phyloP scores from a whole-genome alignment of 2,888 invertebrate genomes.

The Nomada hirtipes region DNA sequence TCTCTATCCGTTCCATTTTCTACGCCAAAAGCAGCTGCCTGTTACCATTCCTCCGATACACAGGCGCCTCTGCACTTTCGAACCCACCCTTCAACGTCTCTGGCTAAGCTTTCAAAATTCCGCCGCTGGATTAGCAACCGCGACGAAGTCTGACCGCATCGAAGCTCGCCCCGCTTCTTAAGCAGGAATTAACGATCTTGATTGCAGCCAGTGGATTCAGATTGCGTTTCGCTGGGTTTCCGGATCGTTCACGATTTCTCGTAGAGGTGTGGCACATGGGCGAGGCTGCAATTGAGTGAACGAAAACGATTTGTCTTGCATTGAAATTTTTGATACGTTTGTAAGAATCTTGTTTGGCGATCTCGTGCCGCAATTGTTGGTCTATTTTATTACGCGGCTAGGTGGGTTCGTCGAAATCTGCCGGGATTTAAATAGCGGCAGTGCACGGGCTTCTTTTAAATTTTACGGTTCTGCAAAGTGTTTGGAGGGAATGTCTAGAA shows the following conservation, averaged over 20 bases:
- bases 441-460: background rate
- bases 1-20: slow-evolving; percentile 11
- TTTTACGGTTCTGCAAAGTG: background rate
- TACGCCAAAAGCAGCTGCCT: background rate
- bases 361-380: background rate
- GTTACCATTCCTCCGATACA: slow-evolving; percentile 50
- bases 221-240: slow-evolving; percentile 3
- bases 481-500: background rate
- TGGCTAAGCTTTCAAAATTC: slow-evolving; percentile 45
- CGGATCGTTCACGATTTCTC: background rate
- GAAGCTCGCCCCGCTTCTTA: slow-evolving; percentile 32
- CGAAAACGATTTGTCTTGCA: too few relatives aligned
- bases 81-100: slow-evolving; percentile 31
- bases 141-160: slow-evolving; percentile 36
- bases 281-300: background rate
- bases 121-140: slow-evolving; percentile 51
- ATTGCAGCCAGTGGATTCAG: background rate
- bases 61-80: background rate
- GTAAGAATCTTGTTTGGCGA: too few relatives aligned
- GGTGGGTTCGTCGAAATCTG: background rate
- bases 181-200: slow-evolving; percentile 23
- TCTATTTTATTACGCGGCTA: background rate
- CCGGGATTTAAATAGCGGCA: background rate
- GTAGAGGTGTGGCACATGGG: background rate
- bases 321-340: too few relatives aligned